Base-by-base conservation (phyloP, 2,113 vertebrate species). In the Dasyprocta punctata region DNA sequence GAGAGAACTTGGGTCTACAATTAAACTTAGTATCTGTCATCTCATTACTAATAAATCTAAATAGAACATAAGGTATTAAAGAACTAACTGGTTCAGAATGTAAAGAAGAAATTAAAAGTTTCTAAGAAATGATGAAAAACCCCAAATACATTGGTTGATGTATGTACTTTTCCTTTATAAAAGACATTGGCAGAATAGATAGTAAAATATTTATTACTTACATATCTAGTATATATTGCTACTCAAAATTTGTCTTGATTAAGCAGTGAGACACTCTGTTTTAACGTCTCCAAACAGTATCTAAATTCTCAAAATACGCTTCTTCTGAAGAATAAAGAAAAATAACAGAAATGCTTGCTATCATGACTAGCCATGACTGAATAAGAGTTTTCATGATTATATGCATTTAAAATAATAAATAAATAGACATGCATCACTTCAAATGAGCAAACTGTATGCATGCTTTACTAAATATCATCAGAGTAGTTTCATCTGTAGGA, bases 171-270 rank as follows among this genome's bases (percentile, higher is more conserved):
- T 92, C 26, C 52, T 78, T 90, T 41, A 78, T 60, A 54, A 80
- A 78, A 94, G 8, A 94, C 0, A 12, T 81, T 92, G 5, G 26
- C 36, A 65, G 1, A 33, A 20, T 5, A 92, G 33, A 86, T 80
- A 65, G 67, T 61, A 28, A 88, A 82, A 86, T 17, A 22, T 91
- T 4, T 22, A 5, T 65, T 83, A 78, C 89, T 69, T 65, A 12
- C 44, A 71, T 82, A 4, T 4, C 82, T 33, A 10, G 47, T 83
- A 47, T 28, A 89, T 73, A 52, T 36, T n/a, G 75, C 13, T 93
- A 12, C 38, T 90, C 47, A 87, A 93, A 58, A 77, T 87, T 84
- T 86, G 82, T 94, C 87, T 24, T 93, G 16, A 56, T 81, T 71
- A 44, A 52, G 58, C 52, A 67, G 30, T 41, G 54, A 84, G 11